phyloP scores from a whole-genome alignment of 1,140 invertebrate species.

The Drosophila baimaii region DNA sequence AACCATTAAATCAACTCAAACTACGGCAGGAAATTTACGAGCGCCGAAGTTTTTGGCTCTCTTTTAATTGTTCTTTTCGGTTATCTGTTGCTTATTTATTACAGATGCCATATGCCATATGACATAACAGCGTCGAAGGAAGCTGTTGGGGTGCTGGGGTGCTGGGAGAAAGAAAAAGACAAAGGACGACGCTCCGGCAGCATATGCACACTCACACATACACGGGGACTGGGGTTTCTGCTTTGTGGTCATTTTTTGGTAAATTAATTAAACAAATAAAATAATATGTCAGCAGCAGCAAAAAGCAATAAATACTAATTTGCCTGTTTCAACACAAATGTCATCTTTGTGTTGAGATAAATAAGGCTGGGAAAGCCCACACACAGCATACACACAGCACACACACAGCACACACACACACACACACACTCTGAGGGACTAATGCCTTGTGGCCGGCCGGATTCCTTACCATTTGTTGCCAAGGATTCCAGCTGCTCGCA shows the following conservation, averaged over 20 bases:
- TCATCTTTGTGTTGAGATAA: constrained; percentile 76
- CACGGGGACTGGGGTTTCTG: constrained; percentile 49
- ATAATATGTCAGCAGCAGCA: constrained; percentile 80
- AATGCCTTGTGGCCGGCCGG: constrained; percentile 35
- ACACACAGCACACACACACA: not conserved
- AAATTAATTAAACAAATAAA: constrained; percentile 83
- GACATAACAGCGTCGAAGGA: constrained; percentile 44
- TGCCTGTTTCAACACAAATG: constrained; percentile 83
- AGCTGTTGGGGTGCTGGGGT: not conserved
- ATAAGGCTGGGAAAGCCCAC: constrained; percentile 35
- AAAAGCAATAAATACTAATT: constrained; percentile 81
- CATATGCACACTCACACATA: constrained; percentile 10
- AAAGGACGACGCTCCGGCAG: not conserved
- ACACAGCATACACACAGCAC: constrained; percentile 17
- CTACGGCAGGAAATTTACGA: constrained; percentile 74
- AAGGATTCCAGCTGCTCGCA: constrained; percentile 44
- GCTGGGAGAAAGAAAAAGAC: not conserved
- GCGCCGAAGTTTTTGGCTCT: constrained; percentile 36
- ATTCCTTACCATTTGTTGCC: constrained; percentile 41
- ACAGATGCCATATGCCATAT: constrained; percentile 74
- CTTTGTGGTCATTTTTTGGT: constrained; percentile 73
- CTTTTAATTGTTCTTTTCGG: constrained; percentile 64
- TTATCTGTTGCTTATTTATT: constrained; percentile 81
- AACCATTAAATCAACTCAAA: constrained; percentile 78
- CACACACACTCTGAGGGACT: constrained; percentile 9